phyloP scores from a whole-genome alignment of 2,113 vertebrate genomes.

The Pteronura brasiliensis region DNA sequence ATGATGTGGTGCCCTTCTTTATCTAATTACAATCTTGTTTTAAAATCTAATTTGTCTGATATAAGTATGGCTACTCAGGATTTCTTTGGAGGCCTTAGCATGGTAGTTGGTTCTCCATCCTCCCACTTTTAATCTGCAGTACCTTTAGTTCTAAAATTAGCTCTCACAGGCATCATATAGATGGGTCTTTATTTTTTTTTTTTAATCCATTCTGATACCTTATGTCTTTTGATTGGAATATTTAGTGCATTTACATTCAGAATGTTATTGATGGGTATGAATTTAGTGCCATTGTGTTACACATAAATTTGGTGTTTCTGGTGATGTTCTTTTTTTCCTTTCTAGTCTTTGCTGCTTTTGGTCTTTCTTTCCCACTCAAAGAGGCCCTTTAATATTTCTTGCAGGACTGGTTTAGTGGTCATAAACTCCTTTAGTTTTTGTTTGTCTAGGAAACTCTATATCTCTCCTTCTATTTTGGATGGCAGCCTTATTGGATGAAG shows the following conservation, averaged over 20 bases:
- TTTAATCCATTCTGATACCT: not conserved
- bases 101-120: not conserved
- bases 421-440: not conserved
- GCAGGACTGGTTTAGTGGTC: not conserved
- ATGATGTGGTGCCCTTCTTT: not conserved
- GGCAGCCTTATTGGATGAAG: not conserved
- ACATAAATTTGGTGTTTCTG: not conserved
- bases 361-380: not conserved
- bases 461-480: not conserved
- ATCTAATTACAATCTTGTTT: not conserved
- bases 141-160: not conserved
- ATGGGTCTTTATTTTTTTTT: not conserved
- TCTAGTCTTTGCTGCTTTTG: not conserved
- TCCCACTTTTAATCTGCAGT: not conserved
- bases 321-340: not conserved
- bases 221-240: not conserved
- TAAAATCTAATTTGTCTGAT: not conserved
- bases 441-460: not conserved
- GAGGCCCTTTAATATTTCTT: not conserved
- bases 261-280: not conserved
- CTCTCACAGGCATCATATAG: not conserved
- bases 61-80: not conserved
- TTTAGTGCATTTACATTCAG: not conserved
- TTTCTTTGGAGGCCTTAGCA: not conserved
- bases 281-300: not conserved